phyloP scores from a whole-genome alignment of 2,797 vertebrate genomes.

The Sebastes nivosus region DNA sequence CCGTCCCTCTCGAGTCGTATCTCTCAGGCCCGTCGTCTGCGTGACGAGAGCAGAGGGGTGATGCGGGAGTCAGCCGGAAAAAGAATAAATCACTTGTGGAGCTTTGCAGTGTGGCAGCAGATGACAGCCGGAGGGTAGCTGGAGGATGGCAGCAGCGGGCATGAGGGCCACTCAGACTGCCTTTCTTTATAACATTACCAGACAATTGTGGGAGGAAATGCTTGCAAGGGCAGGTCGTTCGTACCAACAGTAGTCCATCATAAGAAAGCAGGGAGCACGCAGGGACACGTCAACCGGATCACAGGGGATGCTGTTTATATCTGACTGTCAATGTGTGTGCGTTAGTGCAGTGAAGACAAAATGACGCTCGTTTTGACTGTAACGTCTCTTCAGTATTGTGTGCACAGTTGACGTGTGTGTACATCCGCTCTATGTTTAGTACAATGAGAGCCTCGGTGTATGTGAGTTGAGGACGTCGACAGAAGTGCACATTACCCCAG shows the following conservation, averaged over 20 bases:
- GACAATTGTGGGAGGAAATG: slow-evolving; percentile 38
- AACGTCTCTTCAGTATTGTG: slow-evolving; percentile 23
- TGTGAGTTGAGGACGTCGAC: slow-evolving; percentile 55
- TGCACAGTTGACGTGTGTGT: slow-evolving; percentile 2
- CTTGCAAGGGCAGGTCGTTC: slow-evolving; percentile 38
- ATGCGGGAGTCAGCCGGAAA: slow-evolving; percentile 48
- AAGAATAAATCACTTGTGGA: slow-evolving; percentile 65
- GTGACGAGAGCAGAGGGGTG: slow-evolving; percentile 40
- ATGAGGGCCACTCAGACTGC: slow-evolving; percentile 46
- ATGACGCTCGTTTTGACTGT: slow-evolving; percentile 1
- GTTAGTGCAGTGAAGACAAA: not conserved
- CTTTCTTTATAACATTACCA: slow-evolving; percentile 56
- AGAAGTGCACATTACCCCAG: slow-evolving; percentile 62
- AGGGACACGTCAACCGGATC: not conserved
- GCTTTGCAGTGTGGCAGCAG: slow-evolving; percentile 60
- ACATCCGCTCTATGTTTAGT: slow-evolving; percentile 38
- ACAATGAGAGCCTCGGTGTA: slow-evolving; percentile 37
- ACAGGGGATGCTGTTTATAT: not conserved
- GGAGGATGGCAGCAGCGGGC: slow-evolving; percentile 45
- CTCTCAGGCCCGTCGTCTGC: slow-evolving; percentile 30
- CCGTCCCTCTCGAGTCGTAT: slow-evolving; percentile 24
- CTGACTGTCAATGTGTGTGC: slow-evolving; percentile 6
- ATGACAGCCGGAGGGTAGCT: slow-evolving; percentile 62
- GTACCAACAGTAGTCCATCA: slow-evolving; percentile 35
- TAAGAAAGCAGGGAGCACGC: slow-evolving; percentile 7